Evolutionary conservation across 2,888 invertebrate genomes (phyloP).

Genomic region (Papilio elwesi): DNA sequence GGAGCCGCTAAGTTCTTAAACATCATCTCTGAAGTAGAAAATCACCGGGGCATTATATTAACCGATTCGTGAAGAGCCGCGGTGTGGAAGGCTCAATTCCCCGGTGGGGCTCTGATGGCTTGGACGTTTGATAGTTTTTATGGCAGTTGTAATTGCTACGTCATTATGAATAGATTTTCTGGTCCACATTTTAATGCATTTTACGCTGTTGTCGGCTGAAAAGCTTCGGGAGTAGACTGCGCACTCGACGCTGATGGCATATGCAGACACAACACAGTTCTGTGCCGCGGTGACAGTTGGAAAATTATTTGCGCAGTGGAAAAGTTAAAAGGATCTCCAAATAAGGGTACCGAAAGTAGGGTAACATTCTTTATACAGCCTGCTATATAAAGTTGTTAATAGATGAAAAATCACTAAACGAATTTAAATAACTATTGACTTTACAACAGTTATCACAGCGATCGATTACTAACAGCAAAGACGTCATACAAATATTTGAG

Average conservation of each 20-base stretch:
- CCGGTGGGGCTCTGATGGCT: conserved; percentile 6
- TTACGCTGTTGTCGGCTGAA: conserved; percentile 39
- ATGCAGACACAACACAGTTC: conserved; percentile 1
- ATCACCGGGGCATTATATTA: conserved; percentile 52
- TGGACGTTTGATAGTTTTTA: conserved; percentile 48
- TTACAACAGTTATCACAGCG: not conserved
- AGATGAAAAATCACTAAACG: not conserved
- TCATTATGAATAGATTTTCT: conserved; percentile 51
- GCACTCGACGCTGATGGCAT: conserved; percentile 24
- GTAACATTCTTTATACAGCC: conserved; percentile 19
- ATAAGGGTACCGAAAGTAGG: conserved; percentile 28
- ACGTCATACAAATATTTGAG: not conserved
- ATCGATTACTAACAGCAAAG: not conserved
- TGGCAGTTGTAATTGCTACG: conserved; percentile 53
- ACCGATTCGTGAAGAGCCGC: conserved; percentile 34
- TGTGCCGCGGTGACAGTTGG: conserved; percentile 7
- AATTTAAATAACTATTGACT: no score
- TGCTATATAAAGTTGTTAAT: not conserved
- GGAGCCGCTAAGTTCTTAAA: conserved; percentile 49
- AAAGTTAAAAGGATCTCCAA: conserved; percentile 34
- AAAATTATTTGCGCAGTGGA: conserved; percentile 37
- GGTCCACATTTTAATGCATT: conserved; percentile 56
- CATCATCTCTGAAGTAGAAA: conserved; percentile 57
- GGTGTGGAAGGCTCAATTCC: not conserved
- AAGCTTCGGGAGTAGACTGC: conserved; percentile 10